Evolutionary conservation across 2,888 invertebrate genomes (phyloP).

Genomic region (Agonum fuliginosum): DNA sequence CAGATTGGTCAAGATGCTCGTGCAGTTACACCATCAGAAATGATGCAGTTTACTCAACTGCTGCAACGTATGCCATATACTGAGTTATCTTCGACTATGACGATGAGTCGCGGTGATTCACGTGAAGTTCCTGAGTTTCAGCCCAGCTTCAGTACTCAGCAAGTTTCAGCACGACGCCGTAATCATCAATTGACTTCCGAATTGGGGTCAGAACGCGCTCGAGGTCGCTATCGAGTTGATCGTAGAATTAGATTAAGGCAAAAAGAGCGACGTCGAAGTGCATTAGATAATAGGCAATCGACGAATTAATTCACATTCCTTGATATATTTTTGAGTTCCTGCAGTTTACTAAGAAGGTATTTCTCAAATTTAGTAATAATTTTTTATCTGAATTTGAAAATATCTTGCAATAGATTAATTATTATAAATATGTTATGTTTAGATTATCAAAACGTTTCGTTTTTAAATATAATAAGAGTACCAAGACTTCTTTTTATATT

Average conservation of each 20-base stretch:
- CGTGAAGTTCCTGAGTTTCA: conserved; percentile 14
- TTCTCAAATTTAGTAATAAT: too few relatives aligned
- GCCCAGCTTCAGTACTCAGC: not conserved
- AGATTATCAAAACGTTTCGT: too few relatives aligned
- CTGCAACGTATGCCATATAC: not conserved
- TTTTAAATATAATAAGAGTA: too few relatives aligned
- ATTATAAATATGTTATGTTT: too few relatives aligned
- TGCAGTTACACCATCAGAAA: conserved; percentile 74
- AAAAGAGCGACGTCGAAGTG: not conserved
- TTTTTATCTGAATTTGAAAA: too few relatives aligned
- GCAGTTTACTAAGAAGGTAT: too few relatives aligned
- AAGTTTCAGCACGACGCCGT: not conserved
- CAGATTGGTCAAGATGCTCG: conserved; percentile 76
- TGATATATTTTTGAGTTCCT: too few relatives aligned
- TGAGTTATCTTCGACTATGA: not conserved
- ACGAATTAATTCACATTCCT: not conserved
- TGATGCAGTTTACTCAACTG: conserved; percentile 70
- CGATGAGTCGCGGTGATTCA: not conserved
- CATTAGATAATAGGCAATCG: not conserved
- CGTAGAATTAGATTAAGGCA: not conserved
- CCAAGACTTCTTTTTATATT: too few relatives aligned
- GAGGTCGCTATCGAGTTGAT: not conserved
- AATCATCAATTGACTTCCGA: not conserved
- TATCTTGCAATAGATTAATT: too few relatives aligned
- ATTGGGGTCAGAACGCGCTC: not conserved